A percentile compares a stretch with the other conserved stretches of the same genome.
These are phyloP conservation scores for Noctua janthina DNA, from an alignment of 2,888 invertebrate species.

Conservation along the genomic window DNA sequence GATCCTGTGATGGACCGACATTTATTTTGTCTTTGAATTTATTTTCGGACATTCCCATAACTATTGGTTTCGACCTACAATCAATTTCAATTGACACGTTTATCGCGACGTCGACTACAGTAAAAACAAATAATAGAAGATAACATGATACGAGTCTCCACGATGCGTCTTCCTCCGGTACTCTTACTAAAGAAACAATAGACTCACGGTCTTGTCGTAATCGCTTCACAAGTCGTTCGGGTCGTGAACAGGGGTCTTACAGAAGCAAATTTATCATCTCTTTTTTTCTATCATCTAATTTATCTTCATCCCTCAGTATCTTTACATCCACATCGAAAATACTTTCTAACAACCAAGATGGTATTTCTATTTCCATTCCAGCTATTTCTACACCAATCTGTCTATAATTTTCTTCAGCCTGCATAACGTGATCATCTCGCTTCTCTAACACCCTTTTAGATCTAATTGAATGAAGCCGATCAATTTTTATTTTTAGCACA, in stretches of 20 bases:
- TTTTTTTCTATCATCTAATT: neutral
- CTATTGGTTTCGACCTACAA: neutral
- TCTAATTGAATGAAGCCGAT: slow-evolving; percentile 52
- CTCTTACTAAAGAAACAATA: neutral
- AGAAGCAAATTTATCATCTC: neutral
- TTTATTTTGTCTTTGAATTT: slow-evolving; percentile 26
- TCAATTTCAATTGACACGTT: neutral
- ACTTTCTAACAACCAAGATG: neutral
- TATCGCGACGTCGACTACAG: neutral
- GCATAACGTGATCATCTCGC: slow-evolving; percentile 47
- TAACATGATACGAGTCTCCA: neutral
- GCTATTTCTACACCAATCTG: slow-evolving; percentile 11
- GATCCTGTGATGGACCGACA: neutral
- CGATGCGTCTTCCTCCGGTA: neutral
- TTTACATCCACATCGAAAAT: neutral
- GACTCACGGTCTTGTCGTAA: neutral
- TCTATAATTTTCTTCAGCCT: slow-evolving; percentile 36
- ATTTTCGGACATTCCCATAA: neutral
- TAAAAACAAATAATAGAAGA: neutral
- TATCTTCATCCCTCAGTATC: neutral
- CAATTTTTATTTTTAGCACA: slow-evolving; percentile 54
- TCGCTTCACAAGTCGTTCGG: neutral
- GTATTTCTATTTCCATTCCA: slow-evolving; percentile 16
- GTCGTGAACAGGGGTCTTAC: neutral
- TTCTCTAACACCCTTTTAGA: slow-evolving; percentile 41